Evolutionary conservation across 2,113 vertebrate species (phyloP).

Genomic region (Pedetes capensis): DNA sequence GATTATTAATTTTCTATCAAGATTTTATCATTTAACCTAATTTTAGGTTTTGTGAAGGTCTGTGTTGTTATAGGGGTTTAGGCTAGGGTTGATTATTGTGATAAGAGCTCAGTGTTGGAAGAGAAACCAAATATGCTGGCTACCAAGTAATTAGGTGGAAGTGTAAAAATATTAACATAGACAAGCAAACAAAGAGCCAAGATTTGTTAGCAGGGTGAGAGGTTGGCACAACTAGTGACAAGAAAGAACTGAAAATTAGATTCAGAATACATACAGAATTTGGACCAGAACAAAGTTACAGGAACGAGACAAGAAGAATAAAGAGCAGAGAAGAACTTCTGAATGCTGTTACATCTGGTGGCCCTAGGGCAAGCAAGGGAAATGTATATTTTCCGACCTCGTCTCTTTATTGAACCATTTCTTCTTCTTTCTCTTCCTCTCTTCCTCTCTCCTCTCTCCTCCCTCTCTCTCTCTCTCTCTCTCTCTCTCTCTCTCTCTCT

Average conservation of each 20-base stretch:
- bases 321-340: background rate
- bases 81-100: background rate
- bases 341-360: background rate
- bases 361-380: background rate
- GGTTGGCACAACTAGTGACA: background rate
- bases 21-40: conserved; percentile 26
- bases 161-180: conserved; percentile 13
- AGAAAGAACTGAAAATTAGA: conserved; percentile 33
- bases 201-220: background rate
- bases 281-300: background rate
- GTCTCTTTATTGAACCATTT: conserved; percentile 7
- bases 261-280: background rate
- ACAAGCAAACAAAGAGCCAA: background rate
- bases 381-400: background rate
- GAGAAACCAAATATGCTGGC: background rate
- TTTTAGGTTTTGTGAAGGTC: background rate
- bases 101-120: conserved; percentile 26
- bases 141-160: conserved; percentile 50
- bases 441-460: background rate
- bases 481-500: background rate
- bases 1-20: background rate
- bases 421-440: background rate
- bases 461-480: background rate
- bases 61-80: background rate
- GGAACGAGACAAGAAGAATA: background rate